phyloP scores from a whole-genome alignment of 2,797 vertebrate genomes.

The Pithecia hirsuta region DNA sequence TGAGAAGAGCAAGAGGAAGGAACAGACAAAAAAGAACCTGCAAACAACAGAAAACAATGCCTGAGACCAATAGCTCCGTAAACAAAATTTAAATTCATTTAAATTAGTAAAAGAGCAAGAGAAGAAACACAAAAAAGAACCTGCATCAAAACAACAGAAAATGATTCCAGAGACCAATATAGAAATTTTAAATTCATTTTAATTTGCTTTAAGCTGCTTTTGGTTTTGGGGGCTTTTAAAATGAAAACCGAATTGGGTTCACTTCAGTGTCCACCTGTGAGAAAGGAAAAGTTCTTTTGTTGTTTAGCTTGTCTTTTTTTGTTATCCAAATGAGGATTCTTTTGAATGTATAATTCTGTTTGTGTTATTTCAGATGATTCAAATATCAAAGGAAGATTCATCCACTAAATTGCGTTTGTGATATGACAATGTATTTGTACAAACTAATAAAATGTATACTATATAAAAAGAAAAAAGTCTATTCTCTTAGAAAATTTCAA shows the following conservation, averaged over 20 bases:
- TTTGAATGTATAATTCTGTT: not conserved
- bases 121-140: conserved; percentile 86
- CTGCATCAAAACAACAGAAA: conserved; percentile 93
- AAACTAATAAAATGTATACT: conserved; percentile 83
- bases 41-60: conserved; percentile 93
- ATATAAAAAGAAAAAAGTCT: conserved; percentile 61
- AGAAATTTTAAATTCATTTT: conserved; percentile 81
- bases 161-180: conserved; percentile 88
- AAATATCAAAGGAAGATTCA: conserved; percentile 79
- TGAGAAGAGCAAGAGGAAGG: conserved; percentile 89
- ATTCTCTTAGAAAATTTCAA: not conserved
- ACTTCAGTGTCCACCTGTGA: conserved; percentile 89
- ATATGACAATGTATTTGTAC: conserved; percentile 79
- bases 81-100: conserved; percentile 81
- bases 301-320: not conserved
- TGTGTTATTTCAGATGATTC: not conserved
- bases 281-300: not conserved
- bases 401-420: conserved; percentile 76
- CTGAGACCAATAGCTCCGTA: conserved; percentile 78
- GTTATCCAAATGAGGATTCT: not conserved
- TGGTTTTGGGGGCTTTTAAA: conserved; percentile 86
- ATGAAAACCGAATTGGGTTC: conserved; percentile 96
- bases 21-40: conserved; percentile 86
- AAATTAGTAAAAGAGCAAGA: conserved; percentile 85
- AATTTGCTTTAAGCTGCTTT: conserved; percentile 85